Evolutionary conservation across 2,113 vertebrate genomes (phyloP).

Genomic region (Channa maculata): DNA sequence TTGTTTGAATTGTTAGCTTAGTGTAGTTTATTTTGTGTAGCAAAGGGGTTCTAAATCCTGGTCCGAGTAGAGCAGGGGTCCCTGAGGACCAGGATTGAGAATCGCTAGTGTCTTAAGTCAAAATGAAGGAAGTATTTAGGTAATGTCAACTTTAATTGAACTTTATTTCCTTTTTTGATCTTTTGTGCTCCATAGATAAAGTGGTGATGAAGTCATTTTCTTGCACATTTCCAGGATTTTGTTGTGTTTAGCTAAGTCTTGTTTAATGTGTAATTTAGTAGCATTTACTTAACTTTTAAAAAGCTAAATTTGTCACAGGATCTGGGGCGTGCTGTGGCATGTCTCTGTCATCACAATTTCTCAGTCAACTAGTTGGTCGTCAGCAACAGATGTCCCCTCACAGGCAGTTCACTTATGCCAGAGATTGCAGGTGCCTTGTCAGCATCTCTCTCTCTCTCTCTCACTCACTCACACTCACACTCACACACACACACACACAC

Average conservation of each 20-base stretch:
- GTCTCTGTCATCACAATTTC: slow-evolving; percentile 4
- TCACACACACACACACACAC: too few relatives aligned
- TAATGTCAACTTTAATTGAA: not conserved
- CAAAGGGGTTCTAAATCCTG: too few relatives aligned
- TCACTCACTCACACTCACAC: too few relatives aligned
- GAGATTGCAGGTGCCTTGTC: slow-evolving; percentile 65
- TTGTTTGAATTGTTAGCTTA: not conserved
- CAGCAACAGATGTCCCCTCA: slow-evolving; percentile 53
- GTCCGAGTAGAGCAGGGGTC: too few relatives aligned
- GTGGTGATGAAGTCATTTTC: too few relatives aligned
- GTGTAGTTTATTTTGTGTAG: not conserved
- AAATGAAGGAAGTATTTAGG: not conserved
- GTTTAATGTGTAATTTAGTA: too few relatives aligned
- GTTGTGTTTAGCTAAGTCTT: too few relatives aligned
- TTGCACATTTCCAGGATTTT: too few relatives aligned
- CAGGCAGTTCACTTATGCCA: slow-evolving; percentile 52
- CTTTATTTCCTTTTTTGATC: not conserved
- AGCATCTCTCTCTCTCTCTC: slow-evolving; percentile 3
- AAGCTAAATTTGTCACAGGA: not conserved
- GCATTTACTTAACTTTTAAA: too few relatives aligned
- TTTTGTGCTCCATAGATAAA: not conserved
- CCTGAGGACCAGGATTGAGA: too few relatives aligned
- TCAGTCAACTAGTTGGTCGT: slow-evolving; percentile 2
- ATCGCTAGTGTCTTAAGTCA: too few relatives aligned
- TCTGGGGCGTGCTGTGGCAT: not conserved